Percentiles rank a stretch among this genome's conserved stretches.
Conservation (phyloP, 2,113 vertebrate species). For the Pedionomus torquatus region DNA sequence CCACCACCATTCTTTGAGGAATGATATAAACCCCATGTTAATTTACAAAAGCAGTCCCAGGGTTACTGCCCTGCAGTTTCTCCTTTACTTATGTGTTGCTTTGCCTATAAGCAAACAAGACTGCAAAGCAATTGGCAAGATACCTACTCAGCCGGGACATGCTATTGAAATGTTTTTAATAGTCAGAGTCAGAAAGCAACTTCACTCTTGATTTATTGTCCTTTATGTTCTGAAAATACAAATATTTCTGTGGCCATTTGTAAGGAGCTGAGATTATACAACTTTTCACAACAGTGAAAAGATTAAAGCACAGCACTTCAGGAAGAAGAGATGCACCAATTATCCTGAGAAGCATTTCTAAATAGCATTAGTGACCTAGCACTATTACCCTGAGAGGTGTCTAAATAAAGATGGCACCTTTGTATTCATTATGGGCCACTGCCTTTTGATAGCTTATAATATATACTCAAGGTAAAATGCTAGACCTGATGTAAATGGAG, state of each 20-base stretch:
- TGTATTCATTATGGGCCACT: neutral
- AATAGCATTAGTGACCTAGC: neutral
- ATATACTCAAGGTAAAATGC: neutral
- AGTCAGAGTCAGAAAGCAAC: neutral
- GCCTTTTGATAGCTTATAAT: constrained; percentile 7
- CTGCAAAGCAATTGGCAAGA: neutral
- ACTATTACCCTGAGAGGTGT: neutral
- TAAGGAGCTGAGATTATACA: neutral
- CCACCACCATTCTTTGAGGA: neutral
- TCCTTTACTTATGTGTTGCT: neutral
- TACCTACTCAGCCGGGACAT: neutral
- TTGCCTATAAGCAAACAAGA: neutral
- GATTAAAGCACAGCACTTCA: constrained; percentile 15
- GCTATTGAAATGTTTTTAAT: neutral
- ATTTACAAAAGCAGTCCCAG: neutral
- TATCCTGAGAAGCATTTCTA: constrained; percentile 5
- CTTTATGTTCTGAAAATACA: neutral
- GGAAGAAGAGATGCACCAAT: neutral
- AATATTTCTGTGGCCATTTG: neutral
- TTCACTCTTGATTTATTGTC: neutral
- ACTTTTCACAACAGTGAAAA: too few relatives aligned
- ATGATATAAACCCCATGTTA: neutral
- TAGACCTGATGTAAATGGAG: constrained; percentile 1
- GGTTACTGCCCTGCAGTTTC: neutral
- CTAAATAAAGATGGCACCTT: constrained; percentile 1